Base-by-base conservation (phyloP, 2,797 vertebrate genomes). In the Epinephelus awoara region DNA sequence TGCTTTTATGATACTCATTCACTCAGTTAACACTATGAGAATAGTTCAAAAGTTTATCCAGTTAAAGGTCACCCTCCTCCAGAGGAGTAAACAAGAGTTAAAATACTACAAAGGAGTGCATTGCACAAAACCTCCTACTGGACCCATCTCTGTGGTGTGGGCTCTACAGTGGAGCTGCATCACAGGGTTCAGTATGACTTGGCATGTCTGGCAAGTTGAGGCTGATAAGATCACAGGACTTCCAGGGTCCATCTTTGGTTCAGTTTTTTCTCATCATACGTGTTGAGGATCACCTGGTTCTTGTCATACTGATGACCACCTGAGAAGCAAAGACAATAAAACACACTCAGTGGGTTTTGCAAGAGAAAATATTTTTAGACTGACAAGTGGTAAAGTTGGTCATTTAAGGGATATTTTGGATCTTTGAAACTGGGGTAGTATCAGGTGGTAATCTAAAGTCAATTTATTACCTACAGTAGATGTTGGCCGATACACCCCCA, bases 261-360 rank as follows among this genome's bases (percentile, higher is more conserved):
- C 63, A 87, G 19, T 89, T 96, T 98, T 2, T 84, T 95, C 72
- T 97, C 94, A 0, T 90, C 95, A 51, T 94, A 91, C 0, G 93
- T 92, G 92, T 96, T 97, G 77, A 99, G 95, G 80, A 99, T 94
- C 19, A 99, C 93, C 49, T 98, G 97, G 85, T 96, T 95, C 5
- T 95, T 96, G 85, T 99, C 98, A 6, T 97, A 99, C 46, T 98
- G 97, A 7, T 94, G 74, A 2, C 98, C 98, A 34, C 98, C 98
- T 99, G 89, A 7, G 82, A 90, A 38, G 69, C 23, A 84, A 15
- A 72, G 7, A 46, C 18, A 29, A 29, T 3, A 34, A 25, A 55
- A 47, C 1, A 17, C 17, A 3, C 52, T 52, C n/a, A 73, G 51
- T 21, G 19, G 27, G 38, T 13, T 46, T 42, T 52, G 10, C 3